phyloP scores from a whole-genome alignment of 2,113 vertebrate genomes.

The Siniperca chuatsi region DNA sequence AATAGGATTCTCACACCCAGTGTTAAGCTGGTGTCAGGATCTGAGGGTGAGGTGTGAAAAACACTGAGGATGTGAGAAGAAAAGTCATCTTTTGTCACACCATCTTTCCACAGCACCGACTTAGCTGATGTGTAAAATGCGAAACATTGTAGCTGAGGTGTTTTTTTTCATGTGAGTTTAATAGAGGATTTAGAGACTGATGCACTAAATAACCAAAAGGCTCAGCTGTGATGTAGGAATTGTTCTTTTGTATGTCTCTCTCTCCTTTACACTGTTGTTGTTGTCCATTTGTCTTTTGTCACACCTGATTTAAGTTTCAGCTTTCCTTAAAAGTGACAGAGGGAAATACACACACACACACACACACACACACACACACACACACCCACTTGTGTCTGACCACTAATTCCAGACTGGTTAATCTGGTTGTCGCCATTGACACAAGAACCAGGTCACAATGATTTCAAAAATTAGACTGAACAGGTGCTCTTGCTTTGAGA shows the following conservation, averaged over 20 bases:
- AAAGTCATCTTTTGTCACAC: constrained; percentile 59
- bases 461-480: too few relatives aligned
- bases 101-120: constrained; percentile 34
- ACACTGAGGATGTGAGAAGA: constrained; percentile 68
- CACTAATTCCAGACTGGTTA: constrained; percentile 3
- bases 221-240: constrained; percentile 17
- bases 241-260: not conserved
- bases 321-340: not conserved
- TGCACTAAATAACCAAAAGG: not conserved
- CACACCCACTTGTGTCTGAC: not conserved
- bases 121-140: constrained; percentile 39
- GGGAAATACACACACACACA: not conserved
- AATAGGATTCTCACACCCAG: constrained; percentile 46
- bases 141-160: constrained; percentile 8
- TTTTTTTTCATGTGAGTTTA: constrained; percentile 2
- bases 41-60: constrained; percentile 75
- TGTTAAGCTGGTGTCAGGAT: constrained; percentile 73
- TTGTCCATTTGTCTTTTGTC: not conserved
- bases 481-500: not conserved
- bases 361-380: not conserved
- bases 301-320: not conserved
- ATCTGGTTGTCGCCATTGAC: not conserved
- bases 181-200: not conserved
- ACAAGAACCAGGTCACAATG: not conserved
- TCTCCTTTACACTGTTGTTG: not conserved